Conservation (phyloP, 2,888 invertebrate species). For the Cantharis flavilabris region DNA sequence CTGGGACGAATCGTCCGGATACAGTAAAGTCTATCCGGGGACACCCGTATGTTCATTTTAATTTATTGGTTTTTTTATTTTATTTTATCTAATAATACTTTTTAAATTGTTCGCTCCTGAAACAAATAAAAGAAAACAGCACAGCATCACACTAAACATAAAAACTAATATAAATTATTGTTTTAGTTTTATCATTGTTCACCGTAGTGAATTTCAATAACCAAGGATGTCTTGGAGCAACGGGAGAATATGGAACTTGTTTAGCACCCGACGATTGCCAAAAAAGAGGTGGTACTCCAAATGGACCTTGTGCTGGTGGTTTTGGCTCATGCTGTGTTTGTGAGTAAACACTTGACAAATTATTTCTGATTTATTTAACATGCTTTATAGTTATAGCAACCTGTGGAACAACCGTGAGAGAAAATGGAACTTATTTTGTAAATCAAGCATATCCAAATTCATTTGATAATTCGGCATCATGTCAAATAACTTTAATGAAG, state of each 20-base stretch:
- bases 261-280: conserved; percentile 73
- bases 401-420: conserved; percentile 76
- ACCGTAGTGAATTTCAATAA: conserved; percentile 79
- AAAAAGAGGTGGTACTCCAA: conserved; percentile 71
- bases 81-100: too few relatives aligned
- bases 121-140: too few relatives aligned
- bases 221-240: conserved; percentile 73
- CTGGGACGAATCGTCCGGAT: too few relatives aligned
- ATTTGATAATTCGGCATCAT: conserved; percentile 80
- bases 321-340: conserved; percentile 78
- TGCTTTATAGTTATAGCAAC: conserved; percentile 69
- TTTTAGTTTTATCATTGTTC: conserved; percentile 77
- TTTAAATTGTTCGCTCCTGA: too few relatives aligned
- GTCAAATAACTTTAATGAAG: conserved; percentile 82
- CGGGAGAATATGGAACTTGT: conserved; percentile 83
- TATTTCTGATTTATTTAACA: not conserved
- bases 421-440: conserved; percentile 87
- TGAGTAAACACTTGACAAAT: conserved; percentile 56
- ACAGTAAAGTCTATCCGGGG: too few relatives aligned
- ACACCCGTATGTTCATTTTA: too few relatives aligned
- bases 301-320: conserved; percentile 79
- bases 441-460: conserved; percentile 79
- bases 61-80: too few relatives aligned
- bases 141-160: not conserved
- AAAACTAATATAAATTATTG: not conserved